phyloP scores from a whole-genome alignment of 2,888 invertebrate species.

The Parthenolecanium corni region DNA sequence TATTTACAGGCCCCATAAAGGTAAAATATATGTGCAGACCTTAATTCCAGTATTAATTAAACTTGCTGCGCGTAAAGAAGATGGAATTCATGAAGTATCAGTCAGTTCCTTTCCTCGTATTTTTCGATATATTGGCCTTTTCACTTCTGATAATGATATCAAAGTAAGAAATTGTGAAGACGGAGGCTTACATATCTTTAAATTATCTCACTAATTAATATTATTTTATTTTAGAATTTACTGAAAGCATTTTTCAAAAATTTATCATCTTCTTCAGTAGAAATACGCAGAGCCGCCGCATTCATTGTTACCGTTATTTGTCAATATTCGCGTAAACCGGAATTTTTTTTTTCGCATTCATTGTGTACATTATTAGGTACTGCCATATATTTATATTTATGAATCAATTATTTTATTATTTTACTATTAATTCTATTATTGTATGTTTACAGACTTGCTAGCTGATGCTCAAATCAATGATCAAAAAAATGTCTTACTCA shows the following conservation, averaged over 20 bases:
- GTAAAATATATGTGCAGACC: slow-evolving; percentile 64
- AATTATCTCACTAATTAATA: neutral
- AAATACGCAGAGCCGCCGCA: slow-evolving; percentile 68
- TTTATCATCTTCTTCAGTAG: slow-evolving; percentile 48
- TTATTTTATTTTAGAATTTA: slow-evolving; percentile 41
- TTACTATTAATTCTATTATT: neutral
- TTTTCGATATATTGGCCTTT: slow-evolving; percentile 53
- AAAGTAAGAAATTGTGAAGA: slow-evolving; percentile 43
- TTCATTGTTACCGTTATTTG: slow-evolving; percentile 69
- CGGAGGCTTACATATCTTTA: neutral
- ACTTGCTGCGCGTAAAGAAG: slow-evolving; percentile 59
- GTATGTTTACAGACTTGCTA: slow-evolving; percentile 1
- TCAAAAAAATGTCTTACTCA: neutral
- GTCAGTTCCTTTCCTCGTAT: slow-evolving; percentile 52
- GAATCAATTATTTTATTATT: neutral
- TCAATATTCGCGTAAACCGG: slow-evolving; percentile 60
- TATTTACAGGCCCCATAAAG: slow-evolving; percentile 53
- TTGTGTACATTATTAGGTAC: slow-evolving; percentile 23
- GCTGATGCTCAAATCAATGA: slow-evolving; percentile 10
- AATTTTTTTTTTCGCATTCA: slow-evolving; percentile 50
- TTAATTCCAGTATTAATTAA: slow-evolving; percentile 60
- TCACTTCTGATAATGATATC: slow-evolving; percentile 57
- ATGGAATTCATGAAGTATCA: slow-evolving; percentile 56
- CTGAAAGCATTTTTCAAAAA: slow-evolving; percentile 56
- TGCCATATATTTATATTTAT: neutral